phyloP scores from a whole-genome alignment of 2,113 vertebrate species.

The Scomber scombrus region DNA sequence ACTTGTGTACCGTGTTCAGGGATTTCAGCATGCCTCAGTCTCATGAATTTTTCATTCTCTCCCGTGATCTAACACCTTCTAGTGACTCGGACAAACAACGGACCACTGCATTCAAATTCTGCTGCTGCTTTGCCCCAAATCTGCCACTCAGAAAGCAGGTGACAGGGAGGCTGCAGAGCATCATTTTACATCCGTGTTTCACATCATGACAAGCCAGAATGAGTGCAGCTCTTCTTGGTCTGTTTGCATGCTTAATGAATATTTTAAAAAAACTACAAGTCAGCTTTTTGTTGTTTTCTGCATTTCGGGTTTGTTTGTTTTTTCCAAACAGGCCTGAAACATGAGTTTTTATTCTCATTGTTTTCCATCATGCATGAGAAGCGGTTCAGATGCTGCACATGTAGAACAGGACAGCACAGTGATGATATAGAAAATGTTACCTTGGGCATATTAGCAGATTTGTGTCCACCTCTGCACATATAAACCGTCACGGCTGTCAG shows the following conservation, averaged over 20 bases:
- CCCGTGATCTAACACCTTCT: neutral
- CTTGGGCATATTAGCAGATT: constrained; percentile 17
- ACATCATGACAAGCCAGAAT: neutral
- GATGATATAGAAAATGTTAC: constrained; percentile 27
- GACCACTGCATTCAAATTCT: neutral
- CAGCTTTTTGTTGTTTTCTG: constrained; percentile 11
- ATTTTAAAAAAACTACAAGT: neutral
- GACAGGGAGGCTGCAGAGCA: neutral
- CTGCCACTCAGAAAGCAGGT: neutral
- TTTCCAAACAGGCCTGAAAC: neutral
- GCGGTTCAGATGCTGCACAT: neutral
- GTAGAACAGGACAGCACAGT: neutral
- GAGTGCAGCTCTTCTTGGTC: neutral
- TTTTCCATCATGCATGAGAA: neutral
- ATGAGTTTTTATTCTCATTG: neutral
- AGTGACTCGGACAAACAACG: neutral
- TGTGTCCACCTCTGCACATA: constrained; percentile 50
- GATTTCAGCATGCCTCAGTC: neutral
- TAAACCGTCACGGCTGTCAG: constrained; percentile 4
- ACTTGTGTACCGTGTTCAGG: no score
- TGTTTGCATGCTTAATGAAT: neutral
- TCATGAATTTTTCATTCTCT: constrained; percentile 31
- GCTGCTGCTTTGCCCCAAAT: neutral
- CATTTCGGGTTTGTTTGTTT: neutral
- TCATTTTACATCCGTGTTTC: neutral